Percentiles rank a stretch among this genome's conserved stretches.
Evolutionary conservation across 2,888 invertebrate species (phyloP).

Genomic region (Ceramica pisi): DNA sequence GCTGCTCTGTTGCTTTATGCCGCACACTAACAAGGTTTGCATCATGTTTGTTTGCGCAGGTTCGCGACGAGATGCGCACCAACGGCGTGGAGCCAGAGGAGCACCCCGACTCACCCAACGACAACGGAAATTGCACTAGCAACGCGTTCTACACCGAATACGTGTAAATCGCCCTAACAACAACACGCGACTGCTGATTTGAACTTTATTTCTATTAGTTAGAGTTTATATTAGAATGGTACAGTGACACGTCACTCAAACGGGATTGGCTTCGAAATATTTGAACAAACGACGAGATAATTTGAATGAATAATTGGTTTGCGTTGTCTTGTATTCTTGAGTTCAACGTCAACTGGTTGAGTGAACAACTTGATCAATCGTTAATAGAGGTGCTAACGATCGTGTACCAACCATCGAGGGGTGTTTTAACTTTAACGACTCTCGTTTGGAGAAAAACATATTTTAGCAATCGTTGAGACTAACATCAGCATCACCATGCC

Average conservation of each 20-base stretch:
- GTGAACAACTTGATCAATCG: not conserved
- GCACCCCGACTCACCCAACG: slow-evolving; percentile 90
- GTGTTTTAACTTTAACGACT: not conserved
- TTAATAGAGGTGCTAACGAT: not conserved
- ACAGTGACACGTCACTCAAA: slow-evolving; percentile 17
- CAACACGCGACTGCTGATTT: slow-evolving; percentile 57
- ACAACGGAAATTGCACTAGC: slow-evolving; percentile 92
- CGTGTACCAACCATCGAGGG: not conserved
- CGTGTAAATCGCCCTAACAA: slow-evolving; percentile 69
- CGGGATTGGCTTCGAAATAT: slow-evolving; percentile 4
- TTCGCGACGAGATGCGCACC: slow-evolving; percentile 92
- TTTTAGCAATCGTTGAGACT: not conserved
- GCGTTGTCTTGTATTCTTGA: not conserved
- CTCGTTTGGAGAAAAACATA: not conserved
- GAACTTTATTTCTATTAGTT: slow-evolving; percentile 34
- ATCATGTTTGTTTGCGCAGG: slow-evolving; percentile 73
- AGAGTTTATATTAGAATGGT: slow-evolving; percentile 4
- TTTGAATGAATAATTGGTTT: not conserved
- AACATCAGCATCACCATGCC: not conserved
- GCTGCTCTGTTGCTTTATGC: not conserved
- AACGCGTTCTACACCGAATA: slow-evolving; percentile 89
- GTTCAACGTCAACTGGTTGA: not conserved
- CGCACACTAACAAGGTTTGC: slow-evolving; percentile 13
- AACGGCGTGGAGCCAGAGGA: slow-evolving; percentile 92
- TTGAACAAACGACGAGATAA: not conserved